Conservation (phyloP, 2,888 invertebrate species). For the Pelosia muscerda region DNA sequence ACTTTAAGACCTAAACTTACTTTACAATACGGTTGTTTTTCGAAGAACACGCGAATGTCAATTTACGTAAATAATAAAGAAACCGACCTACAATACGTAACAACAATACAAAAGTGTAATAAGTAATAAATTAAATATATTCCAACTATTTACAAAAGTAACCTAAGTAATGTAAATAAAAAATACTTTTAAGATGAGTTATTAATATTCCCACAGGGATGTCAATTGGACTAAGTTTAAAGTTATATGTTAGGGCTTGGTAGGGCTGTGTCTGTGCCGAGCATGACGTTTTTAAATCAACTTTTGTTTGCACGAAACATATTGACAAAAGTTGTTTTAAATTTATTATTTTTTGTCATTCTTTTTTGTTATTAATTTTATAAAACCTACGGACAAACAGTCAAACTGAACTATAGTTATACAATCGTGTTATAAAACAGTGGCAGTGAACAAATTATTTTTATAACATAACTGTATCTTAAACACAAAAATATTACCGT, state of each 20-base stretch:
- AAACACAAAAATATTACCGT: conserved; percentile 6
- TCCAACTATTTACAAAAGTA: conserved; percentile 59
- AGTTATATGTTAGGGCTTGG: conserved; percentile 32
- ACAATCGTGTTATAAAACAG: background rate
- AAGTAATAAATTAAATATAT: conserved; percentile 59
- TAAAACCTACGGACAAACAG: background rate
- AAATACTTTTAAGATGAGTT: conserved; percentile 53
- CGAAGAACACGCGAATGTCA: conserved; percentile 33
- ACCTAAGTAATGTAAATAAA: conserved; percentile 46
- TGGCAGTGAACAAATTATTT: conserved; percentile 14
- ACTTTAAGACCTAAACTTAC: conserved; percentile 3
- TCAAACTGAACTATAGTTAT: background rate
- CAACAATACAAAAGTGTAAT: conserved; percentile 60
- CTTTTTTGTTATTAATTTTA: background rate
- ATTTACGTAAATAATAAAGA: conserved; percentile 30
- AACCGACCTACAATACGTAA: conserved; percentile 48
- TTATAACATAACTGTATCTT: background rate
- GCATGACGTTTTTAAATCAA: background rate
- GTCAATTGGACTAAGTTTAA: conserved; percentile 48
- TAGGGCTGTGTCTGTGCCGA: conserved; percentile 20
- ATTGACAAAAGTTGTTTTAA: background rate
- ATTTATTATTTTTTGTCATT: background rate
- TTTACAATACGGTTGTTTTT: conserved; percentile 13
- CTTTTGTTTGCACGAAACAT: background rate
- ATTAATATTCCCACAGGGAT: conserved; percentile 45